Evolutionary conservation across 2,888 invertebrate species (phyloP).

Genomic region (Heliconius cydno): DNA sequence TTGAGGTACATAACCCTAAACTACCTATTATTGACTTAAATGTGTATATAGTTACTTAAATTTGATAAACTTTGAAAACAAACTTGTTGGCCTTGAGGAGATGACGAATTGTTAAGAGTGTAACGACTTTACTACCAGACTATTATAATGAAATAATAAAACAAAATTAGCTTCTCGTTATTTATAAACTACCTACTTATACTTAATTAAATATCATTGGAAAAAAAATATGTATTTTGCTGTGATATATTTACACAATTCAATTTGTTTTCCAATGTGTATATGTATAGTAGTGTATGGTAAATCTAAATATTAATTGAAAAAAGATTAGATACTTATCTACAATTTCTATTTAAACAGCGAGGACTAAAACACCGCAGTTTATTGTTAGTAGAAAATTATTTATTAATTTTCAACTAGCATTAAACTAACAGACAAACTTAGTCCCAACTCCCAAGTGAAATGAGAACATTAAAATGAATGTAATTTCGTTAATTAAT

Average conservation of each 20-base stretch:
- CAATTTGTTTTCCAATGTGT: too few species aligned
- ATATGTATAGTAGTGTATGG: too few species aligned
- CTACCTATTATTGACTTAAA: not conserved
- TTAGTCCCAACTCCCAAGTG: conserved; percentile 34
- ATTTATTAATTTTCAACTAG: not conserved
- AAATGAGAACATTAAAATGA: conserved; percentile 25
- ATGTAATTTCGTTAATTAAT: conserved; percentile 39
- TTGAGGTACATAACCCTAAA: too few species aligned
- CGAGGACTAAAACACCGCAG: not conserved
- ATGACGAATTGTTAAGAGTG: conserved; percentile 34
- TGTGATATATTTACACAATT: not conserved
- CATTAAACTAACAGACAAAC: conserved; percentile 13
- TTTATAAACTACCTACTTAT: not conserved
- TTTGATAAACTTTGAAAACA: conserved; percentile 9
- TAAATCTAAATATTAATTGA: not conserved
- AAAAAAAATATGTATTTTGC: not conserved
- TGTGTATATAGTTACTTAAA: not conserved
- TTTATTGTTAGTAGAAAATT: not conserved
- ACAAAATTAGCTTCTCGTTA: conserved; percentile 5
- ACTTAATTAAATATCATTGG: not conserved
- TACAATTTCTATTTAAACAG: not conserved
- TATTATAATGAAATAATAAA: not conserved
- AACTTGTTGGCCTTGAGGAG: conserved; percentile 38
- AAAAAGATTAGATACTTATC: not conserved
- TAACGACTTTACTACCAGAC: conserved; percentile 17